These are phyloP conservation scores for Astyanax mexicanus DNA, from an alignment of 2,797 vertebrate species.

Conservation along the genomic window DNA sequence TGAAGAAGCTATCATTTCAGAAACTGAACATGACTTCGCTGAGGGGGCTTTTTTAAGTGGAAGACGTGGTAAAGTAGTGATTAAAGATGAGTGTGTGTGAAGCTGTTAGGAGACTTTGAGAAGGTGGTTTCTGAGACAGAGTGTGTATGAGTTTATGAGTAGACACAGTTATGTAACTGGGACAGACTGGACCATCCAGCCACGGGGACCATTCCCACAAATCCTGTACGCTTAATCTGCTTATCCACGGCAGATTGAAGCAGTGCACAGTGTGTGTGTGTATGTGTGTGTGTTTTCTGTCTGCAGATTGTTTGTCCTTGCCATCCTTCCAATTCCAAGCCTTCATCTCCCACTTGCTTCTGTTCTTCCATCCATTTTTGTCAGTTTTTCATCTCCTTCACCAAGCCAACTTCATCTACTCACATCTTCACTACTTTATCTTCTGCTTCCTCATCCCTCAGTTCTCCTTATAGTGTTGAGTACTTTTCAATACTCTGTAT, in stretches of 20 bases:
- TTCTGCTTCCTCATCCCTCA: background rate
- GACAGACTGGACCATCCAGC: slow-evolving; percentile 61
- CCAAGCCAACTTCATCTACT: background rate
- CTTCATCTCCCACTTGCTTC: slow-evolving; percentile 22
- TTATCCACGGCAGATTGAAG: slow-evolving; percentile 77
- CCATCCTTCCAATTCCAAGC: slow-evolving; percentile 1
- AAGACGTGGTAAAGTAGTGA: slow-evolving; percentile 1
- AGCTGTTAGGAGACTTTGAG: background rate
- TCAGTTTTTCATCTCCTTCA: background rate
- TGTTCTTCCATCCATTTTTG: slow-evolving; percentile 16
- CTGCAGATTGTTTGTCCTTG: slow-evolving; percentile 36
- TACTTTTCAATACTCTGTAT: background rate
- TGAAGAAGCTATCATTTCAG: no score
- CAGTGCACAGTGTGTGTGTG: slow-evolving; percentile 43
- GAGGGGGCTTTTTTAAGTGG: no score
- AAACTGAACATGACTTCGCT: background rate
- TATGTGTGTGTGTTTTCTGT: slow-evolving; percentile 23
- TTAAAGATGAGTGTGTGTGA: slow-evolving; percentile 41
- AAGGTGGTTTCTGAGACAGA: background rate
- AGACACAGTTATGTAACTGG: slow-evolving; percentile 67
- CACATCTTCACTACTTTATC: background rate
- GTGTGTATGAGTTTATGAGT: background rate
- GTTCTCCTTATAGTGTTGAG: background rate
- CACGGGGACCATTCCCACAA: slow-evolving; percentile 74
- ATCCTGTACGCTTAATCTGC: slow-evolving; percentile 76